phyloP scores from a whole-genome alignment of 2,797 vertebrate species.

The Gephyroberyx darwinii region DNA sequence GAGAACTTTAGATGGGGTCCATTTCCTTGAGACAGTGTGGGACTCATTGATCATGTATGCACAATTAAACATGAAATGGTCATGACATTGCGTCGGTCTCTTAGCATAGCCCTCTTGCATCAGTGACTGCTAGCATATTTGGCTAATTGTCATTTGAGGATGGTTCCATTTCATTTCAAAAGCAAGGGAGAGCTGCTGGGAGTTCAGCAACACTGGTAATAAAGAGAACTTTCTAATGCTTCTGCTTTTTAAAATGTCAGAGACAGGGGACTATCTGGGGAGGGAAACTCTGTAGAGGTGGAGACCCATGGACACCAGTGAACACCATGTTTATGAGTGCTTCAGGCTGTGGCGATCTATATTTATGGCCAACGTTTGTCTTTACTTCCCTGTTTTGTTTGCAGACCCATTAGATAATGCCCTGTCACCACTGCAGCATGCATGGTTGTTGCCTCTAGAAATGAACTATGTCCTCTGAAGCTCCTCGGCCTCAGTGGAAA shows the following conservation, averaged over 20 bases:
- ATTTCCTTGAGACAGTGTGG: constrained; percentile 56
- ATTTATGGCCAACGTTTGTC: background rate
- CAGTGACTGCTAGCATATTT: constrained; percentile 37
- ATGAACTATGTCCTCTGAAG: background rate
- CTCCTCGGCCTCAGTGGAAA: background rate
- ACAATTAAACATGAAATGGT: constrained; percentile 71
- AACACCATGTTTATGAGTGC: background rate
- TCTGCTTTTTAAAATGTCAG: background rate
- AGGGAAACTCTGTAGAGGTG: no score
- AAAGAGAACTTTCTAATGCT: background rate
- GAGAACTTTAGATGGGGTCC: constrained; percentile 52
- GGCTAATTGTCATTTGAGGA: constrained; percentile 46
- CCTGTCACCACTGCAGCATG: background rate
- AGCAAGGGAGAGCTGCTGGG: constrained; percentile 2
- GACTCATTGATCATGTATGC: constrained; percentile 68
- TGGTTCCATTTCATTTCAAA: constrained; percentile 16
- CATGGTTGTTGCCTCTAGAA: background rate
- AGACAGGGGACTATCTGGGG: no score
- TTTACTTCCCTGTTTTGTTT: background rate
- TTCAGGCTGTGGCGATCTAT: no score
- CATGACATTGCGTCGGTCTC: constrained; percentile 41
- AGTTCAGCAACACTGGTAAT: background rate
- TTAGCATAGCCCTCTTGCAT: constrained; percentile 34
- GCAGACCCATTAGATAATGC: background rate
- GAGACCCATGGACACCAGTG: background rate